A percentile compares a stretch with the other conserved stretches of the same genome.
phyloP scores from a whole-genome alignment of 2,113 vertebrate species.

The Pungitius pungitius region DNA sequence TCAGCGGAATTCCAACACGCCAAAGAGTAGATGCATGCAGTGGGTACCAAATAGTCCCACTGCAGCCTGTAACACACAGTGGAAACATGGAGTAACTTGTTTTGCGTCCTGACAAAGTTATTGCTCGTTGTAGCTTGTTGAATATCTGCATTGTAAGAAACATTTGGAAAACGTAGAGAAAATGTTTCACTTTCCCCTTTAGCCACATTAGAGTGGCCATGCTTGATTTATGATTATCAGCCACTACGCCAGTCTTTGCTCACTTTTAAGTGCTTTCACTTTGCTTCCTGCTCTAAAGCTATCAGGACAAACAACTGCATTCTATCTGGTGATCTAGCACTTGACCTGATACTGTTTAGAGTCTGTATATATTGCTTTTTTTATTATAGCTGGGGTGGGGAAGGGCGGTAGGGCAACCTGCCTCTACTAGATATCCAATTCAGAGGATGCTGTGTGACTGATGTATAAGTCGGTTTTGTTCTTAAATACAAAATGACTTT shows the following conservation, averaged over 20 bases:
- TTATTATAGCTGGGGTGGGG: not conserved
- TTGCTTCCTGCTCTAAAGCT: not conserved
- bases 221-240: not conserved
- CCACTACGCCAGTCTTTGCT: not conserved
- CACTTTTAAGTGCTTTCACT: not conserved
- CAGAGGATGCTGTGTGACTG: constrained; percentile 33
- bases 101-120: not conserved
- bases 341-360: constrained; percentile 12
- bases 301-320: constrained; percentile 2
- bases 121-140: not conserved
- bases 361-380: not conserved
- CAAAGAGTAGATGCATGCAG: not conserved
- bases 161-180: not conserved
- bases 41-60: not conserved
- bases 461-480: too few species aligned
- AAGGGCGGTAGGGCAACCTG: constrained; percentile 37
- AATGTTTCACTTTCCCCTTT: not conserved
- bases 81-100: not conserved
- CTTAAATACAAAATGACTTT: too few species aligned
- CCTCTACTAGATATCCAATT: constrained; percentile 28
- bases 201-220: not conserved
- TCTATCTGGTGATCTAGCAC: constrained; percentile 25
- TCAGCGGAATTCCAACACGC: not conserved
- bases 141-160: not conserved
- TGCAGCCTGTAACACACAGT: not conserved